Base-by-base conservation (phyloP, 2,797 vertebrate species). In the Poeciliopsis turneri region DNA sequence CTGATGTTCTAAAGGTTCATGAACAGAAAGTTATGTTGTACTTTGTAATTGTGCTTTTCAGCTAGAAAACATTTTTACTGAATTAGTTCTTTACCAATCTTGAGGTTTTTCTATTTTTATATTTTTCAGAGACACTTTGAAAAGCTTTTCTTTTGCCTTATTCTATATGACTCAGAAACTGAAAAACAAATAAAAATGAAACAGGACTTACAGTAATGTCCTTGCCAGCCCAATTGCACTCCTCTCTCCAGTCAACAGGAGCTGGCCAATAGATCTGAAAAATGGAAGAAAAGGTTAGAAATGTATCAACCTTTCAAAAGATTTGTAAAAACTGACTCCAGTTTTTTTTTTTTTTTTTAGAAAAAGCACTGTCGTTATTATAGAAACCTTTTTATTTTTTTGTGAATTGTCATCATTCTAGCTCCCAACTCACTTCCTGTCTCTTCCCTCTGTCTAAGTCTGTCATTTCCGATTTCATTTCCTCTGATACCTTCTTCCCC, bases 171-270 rank as follows among this genome's bases (percentile, higher is more conserved):
- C 11, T n/a, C 6, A 70, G 25, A 70, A 45, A 43, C 41, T 23
- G 47, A 23, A 16, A 3, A 66, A 20, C 1, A 72, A 18, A 69
- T 20, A 1, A 55, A 9, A 30, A 5, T n/a, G 47, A 55, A 81
- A 43, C 25, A 73, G 68, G 12, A 97, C 98, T 98, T 93, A 99
- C 98, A 0, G 96, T 97, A 89, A 99, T 98, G 82, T 99, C 98
- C 90, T 99, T 99, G 76, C 98, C 98, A 0, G 98, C 98, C 98
- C 98, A 99, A 94, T 99, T 99, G 86, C 98, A 99, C 89, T 99
- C 98, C 89, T 99, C 98, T 81, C 98, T 97, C 98, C 98, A 99
- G 85, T 99, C 98, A 74, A 99, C 98, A 0, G 96, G 98, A 0
- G 98, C 98, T 0, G 97, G 97, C 98, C 98, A 99, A 89, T 97